phyloP scores from a whole-genome alignment of 1,140 invertebrate genomes.

The Penaeus japonicus region DNA sequence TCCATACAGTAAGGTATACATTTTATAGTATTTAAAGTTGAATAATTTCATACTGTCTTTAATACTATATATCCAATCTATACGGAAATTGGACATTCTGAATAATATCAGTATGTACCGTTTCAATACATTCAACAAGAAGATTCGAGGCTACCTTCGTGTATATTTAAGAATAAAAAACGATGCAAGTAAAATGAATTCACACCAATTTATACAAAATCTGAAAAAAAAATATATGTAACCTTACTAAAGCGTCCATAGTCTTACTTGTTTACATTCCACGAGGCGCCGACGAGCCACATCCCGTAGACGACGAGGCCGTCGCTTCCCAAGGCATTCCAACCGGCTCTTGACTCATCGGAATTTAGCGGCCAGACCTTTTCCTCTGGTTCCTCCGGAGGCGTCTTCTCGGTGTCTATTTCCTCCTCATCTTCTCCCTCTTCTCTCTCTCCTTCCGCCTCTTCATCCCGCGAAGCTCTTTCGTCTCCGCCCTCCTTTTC shows the following conservation, averaged over 20 bases:
- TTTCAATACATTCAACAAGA: no score
- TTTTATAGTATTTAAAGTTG: no score
- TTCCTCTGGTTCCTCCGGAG: neutral
- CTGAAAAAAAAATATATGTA: neutral
- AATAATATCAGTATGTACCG: no score
- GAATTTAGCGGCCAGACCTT: neutral
- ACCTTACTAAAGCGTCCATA: neutral
- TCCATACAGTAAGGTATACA: no score
- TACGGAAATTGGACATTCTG: no score
- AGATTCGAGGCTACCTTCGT: no score
- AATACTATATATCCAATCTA: no score
- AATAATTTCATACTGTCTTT: no score
- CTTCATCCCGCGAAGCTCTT: neutral
- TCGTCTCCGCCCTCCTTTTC: neutral
- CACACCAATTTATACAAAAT: neutral
- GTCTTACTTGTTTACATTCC: slow-evolving; percentile 28
- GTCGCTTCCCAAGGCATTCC: neutral
- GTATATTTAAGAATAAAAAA: no score
- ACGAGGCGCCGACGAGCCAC: slow-evolving; percentile 44
- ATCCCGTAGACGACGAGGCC: slow-evolving; percentile 15
- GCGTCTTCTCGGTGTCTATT: neutral
- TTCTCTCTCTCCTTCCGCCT: neutral
- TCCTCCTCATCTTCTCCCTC: neutral
- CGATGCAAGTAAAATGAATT: no score
- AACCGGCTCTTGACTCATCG: neutral